Evolutionary conservation across 2,113 vertebrate species (phyloP).

Genomic region (Peromyscus leucopus): DNA sequence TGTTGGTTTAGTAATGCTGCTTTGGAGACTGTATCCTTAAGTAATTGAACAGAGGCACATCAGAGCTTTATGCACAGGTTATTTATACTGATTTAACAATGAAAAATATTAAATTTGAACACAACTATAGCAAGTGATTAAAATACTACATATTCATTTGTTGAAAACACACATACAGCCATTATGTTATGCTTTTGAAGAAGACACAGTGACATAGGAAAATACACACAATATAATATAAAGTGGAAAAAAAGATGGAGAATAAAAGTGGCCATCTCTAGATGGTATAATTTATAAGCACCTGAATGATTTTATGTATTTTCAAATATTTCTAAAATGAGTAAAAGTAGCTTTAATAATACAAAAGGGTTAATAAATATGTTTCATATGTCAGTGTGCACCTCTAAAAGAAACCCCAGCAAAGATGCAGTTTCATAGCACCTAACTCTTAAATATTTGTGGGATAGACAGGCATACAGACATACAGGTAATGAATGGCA

Average conservation of each 20-base stretch:
- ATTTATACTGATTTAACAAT: conserved; percentile 50
- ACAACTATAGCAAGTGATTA: conserved; percentile 54
- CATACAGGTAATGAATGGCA: background rate
- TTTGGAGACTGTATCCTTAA: conserved; percentile 55
- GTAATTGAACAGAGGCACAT: conserved; percentile 50
- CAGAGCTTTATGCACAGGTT: conserved; percentile 23
- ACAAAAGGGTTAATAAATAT: conserved; percentile 38
- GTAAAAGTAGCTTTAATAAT: conserved; percentile 63
- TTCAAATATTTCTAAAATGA: conserved; percentile 56
- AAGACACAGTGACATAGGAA: conserved; percentile 45
- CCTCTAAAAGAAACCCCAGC: conserved; percentile 57
- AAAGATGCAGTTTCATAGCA: conserved; percentile 60
- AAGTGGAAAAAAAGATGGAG: conserved; percentile 43
- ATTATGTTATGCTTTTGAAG: conserved; percentile 55
- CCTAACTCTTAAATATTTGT: conserved; percentile 60
- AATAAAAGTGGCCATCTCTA: conserved; percentile 36
- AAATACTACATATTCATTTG: conserved; percentile 50
- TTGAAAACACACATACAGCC: conserved; percentile 45
- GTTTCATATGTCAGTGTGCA: conserved; percentile 2
- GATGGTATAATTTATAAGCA: conserved; percentile 48
- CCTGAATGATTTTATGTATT: conserved; percentile 49
- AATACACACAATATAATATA: conserved; percentile 34
- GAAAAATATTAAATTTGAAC: conserved; percentile 53
- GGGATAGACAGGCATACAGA: background rate
- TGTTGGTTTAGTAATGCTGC: conserved; percentile 58